Evolutionary conservation across 2,113 vertebrate species (phyloP).

Genomic region (Apteryx mantelli): DNA sequence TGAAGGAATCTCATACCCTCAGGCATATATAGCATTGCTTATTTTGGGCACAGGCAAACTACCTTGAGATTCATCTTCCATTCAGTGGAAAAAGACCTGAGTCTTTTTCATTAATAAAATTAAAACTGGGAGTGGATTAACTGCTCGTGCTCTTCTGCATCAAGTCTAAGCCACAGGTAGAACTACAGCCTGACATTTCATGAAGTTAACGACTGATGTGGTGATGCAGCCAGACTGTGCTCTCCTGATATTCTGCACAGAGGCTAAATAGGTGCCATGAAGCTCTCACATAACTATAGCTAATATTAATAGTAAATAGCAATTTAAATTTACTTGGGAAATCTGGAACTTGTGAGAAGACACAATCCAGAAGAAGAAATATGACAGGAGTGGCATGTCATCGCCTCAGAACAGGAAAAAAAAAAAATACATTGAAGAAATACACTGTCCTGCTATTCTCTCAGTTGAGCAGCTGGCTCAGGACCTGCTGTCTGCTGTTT

Average conservation of each 20-base stretch:
- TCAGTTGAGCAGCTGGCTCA: background rate
- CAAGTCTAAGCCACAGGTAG: background rate
- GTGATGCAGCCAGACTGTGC: background rate
- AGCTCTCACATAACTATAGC: background rate
- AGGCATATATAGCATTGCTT: background rate
- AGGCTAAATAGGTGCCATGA: background rate
- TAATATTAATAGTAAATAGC: background rate
- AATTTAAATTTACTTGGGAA: background rate
- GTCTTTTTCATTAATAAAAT: background rate
- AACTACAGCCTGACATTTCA: background rate
- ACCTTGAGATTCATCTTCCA: background rate
- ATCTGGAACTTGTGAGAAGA: background rate
- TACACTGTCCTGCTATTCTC: background rate
- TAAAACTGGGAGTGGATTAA: background rate
- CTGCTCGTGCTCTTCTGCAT: background rate
- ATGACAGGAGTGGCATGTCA: background rate
- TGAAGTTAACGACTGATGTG: background rate
- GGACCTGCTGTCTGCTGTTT: background rate
- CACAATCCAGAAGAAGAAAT: background rate
- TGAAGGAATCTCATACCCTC: background rate
- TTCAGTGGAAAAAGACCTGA: background rate
- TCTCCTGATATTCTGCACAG: background rate
- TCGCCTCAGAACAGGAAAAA: background rate
- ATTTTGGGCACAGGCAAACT: background rate
- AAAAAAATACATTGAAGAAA: background rate